Conservation (phyloP, 2,888 invertebrate species). For the Lymantria monacha region DNA sequence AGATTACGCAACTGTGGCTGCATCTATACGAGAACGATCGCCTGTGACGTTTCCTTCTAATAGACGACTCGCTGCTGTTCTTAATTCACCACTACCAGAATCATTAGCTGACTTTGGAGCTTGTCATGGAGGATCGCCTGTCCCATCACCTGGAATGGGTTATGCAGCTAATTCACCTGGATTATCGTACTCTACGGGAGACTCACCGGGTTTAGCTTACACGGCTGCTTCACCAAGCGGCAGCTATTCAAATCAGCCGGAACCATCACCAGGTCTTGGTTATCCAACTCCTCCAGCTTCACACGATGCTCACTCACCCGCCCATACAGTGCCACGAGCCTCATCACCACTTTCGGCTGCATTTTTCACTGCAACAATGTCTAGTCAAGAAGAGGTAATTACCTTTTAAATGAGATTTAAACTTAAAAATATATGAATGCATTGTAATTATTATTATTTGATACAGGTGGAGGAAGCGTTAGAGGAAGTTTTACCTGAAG, state of each 20-base stretch:
- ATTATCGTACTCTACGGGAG: slow-evolving; percentile 89
- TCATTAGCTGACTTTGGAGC: slow-evolving; percentile 92
- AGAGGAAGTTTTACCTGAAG: slow-evolving; percentile 91
- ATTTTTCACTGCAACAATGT: slow-evolving; percentile 92
- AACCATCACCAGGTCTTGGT: slow-evolving; percentile 86
- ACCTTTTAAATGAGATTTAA: slow-evolving; percentile 5
- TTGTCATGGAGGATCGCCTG: slow-evolving; percentile 84
- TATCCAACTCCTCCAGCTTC: slow-evolving; percentile 95
- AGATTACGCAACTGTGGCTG: slow-evolving; percentile 83
- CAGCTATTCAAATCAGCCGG: slow-evolving; percentile 67
- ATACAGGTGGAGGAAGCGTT: slow-evolving; percentile 90
- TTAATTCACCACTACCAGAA: slow-evolving; percentile 90
- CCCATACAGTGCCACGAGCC: slow-evolving; percentile 84
- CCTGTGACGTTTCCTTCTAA: slow-evolving; percentile 85
- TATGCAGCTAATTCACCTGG: slow-evolving; percentile 82
- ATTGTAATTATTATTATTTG: slow-evolving; percentile 13
- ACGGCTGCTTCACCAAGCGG: slow-evolving; percentile 68
- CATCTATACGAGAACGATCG: slow-evolving; percentile 81
- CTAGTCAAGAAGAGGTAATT: slow-evolving; percentile 88
- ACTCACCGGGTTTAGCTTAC: slow-evolving; percentile 69
- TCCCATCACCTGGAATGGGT: slow-evolving; percentile 78
- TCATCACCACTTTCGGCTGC: slow-evolving; percentile 92
- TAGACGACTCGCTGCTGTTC: slow-evolving; percentile 88
- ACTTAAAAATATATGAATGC: background rate
- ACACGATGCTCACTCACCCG: slow-evolving; percentile 89